Evolutionary conservation across 2,113 vertebrate species (phyloP), one percentile per base, ranked within the genome.

Genomic region (Hyperopisus bebe): DNA sequence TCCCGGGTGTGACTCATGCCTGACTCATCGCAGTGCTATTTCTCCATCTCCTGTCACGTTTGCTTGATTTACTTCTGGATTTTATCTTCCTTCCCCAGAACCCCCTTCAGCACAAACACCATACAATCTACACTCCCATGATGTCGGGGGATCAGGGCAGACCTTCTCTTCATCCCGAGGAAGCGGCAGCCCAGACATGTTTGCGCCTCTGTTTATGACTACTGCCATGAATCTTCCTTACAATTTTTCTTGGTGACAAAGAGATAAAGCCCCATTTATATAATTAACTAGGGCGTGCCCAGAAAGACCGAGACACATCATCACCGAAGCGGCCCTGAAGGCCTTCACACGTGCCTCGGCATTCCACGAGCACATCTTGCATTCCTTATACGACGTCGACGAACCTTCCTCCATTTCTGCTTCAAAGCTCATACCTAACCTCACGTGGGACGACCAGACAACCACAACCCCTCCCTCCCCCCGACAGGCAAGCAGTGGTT

Each of bases 21-120:
- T 2, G 96, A 97, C 93, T 98, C 96, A 96, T 93, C 90, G 91
- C 92, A 91, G 93, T 93, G 94, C 91, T 91, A 93, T 95, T 94
- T 94, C 95, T 95, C 94, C 94, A 94, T 94, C 92, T 93, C 91
- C 91, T 93, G 93, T 95, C 95, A 95, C 94, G 92, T 95, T 95
- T 91, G 87, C 92, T 92, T 93, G 93, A 95, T 94, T 92, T 93
- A 94, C 84, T 46, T 90, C 92, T 31, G 35, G 91, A 89, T 88
- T 15, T 90, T 77, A 88, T 93, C 93, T 93, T 92, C 92, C 47
- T 39, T 35, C 85, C 24, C 15, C 47, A 53, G 3, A 27, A 48
- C 44, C 83, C 74, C 74, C 35, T 42, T 48, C 24, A 35, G 74
- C 74, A 77, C 31, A 10, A 19, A 42, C 42, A 19, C 31, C 70